phyloP scores from a whole-genome alignment of 2,113 vertebrate species.

The Bos indicus region DNA sequence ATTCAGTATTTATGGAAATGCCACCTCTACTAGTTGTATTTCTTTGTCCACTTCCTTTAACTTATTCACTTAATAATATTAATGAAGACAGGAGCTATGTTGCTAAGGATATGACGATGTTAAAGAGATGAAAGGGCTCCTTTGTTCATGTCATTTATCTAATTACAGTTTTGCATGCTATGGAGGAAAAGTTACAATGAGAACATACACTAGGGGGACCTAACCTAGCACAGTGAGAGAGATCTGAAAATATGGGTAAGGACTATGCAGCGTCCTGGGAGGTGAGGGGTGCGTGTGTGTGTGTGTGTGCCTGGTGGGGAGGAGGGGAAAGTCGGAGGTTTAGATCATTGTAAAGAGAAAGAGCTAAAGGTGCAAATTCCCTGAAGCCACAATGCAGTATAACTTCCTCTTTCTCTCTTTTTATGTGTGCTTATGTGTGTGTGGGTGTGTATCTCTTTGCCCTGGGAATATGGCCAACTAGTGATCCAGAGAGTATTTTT shows the following conservation, averaged over 20 bases:
- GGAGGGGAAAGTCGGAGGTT: accelerated
- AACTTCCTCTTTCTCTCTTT: neutral
- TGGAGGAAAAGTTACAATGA: neutral
- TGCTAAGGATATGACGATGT: neutral
- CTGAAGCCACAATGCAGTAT: neutral
- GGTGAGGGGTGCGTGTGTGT: neutral
- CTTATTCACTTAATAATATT: neutral
- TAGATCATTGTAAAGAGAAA: neutral
- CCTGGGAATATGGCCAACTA: neutral
- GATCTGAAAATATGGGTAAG: neutral
- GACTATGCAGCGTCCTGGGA: neutral
- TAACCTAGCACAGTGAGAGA: neutral
- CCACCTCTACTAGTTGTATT: neutral
- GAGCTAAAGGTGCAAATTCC: neutral
- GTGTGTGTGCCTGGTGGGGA: accelerated
- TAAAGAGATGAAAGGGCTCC: neutral
- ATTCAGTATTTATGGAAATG: neutral
- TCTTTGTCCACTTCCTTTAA: neutral
- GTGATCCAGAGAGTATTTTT: neutral
- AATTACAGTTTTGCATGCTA: neutral
- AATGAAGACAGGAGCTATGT: neutral
- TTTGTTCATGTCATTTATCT: neutral
- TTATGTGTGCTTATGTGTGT: neutral
- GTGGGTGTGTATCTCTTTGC: neutral
- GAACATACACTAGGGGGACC: accelerated